Base-by-base conservation (phyloP, 2,888 invertebrate genomes). In the Euclidia mi region DNA sequence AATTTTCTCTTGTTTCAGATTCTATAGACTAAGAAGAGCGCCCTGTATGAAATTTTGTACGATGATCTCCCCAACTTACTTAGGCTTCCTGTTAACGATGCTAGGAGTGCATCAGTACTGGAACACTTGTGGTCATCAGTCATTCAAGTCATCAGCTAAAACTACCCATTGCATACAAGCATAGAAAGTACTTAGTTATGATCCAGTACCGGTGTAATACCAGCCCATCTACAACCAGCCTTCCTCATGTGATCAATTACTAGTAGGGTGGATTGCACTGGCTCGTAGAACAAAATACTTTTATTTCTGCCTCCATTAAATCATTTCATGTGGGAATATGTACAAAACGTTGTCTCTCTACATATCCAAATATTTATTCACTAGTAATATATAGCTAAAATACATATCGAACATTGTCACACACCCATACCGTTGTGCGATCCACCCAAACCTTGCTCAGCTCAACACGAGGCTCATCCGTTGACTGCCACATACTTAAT, bases 1-100 rank as follows among this genome's bases (percentile, higher is more conserved):
- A 11, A 7, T 10, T 40, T 28, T 28, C 50, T 31, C 60, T 72
- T 72, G 68, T 83, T 83, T 60, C 82, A 83, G 82, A 82, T 71
- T 64, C 76, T 37, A 55, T 80, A 53, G 81, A 81, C 49, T 77
- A 80, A 67, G 69, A 68, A 58, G 56, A 70, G 35, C 20, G 17
- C 45, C 25, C 44, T 51, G 42, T 48, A 43, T 55, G 48, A 59
- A 50, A 46, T 42, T 49, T 55, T 60, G 32, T 62, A 65, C 46
- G 47, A 65, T 68, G 73, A 74, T 68, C 74, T 76, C 70, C 67
- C 58, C 60, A 4, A 34, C 20, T 25, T 25, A 34, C 34, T 34
- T 6, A 34, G 34, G 34, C 34, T 34, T 11, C 11, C 31, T 14
- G 32, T 32, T 14, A 12, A 34, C 34, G 6, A 34, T 34, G 14